Conservation (phyloP, 2,888 invertebrate species). For the Callimorpha dominula region DNA sequence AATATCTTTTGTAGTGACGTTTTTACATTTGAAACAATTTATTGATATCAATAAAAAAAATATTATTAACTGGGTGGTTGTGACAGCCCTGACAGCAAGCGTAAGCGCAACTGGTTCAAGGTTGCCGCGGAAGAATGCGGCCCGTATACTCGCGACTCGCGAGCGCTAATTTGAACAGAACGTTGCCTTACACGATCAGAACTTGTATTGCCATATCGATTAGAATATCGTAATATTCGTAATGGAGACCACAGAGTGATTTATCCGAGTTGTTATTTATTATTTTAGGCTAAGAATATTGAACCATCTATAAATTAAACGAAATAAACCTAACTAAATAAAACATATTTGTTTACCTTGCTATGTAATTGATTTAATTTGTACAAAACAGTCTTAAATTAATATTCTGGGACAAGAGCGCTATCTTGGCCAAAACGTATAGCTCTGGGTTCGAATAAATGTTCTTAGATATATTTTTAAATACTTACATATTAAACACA, state of each 20-base stretch:
- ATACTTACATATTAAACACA: too few relatives aligned
- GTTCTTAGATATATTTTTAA: too few relatives aligned
- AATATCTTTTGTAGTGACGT: too few relatives aligned
- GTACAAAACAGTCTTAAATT: not conserved
- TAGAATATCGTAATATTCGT: constrained; percentile 26
- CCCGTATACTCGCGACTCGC: constrained; percentile 44
- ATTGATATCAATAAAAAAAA: not conserved
- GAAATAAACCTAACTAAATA: not conserved
- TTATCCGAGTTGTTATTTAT: constrained; percentile 15
- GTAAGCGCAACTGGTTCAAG: constrained; percentile 67
- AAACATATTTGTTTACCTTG: not conserved
- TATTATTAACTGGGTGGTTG: not conserved
- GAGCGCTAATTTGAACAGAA: constrained; percentile 50
- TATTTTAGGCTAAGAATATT: constrained; percentile 5
- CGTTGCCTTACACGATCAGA: constrained; percentile 41
- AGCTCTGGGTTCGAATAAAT: too few relatives aligned
- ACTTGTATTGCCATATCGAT: constrained; percentile 37
- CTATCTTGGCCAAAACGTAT: too few relatives aligned
- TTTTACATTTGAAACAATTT: too few relatives aligned
- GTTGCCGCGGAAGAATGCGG: constrained; percentile 54
- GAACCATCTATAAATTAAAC: not conserved
- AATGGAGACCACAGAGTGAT: constrained; percentile 16
- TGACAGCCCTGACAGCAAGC: constrained; percentile 47
- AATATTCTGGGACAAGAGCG: not conserved
- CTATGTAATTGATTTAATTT: too few relatives aligned